Percentiles rank a stretch among this genome's conserved stretches.
Conservation (phyloP, 2,888 invertebrate genomes). For the Achlya flavicornis region DNA sequence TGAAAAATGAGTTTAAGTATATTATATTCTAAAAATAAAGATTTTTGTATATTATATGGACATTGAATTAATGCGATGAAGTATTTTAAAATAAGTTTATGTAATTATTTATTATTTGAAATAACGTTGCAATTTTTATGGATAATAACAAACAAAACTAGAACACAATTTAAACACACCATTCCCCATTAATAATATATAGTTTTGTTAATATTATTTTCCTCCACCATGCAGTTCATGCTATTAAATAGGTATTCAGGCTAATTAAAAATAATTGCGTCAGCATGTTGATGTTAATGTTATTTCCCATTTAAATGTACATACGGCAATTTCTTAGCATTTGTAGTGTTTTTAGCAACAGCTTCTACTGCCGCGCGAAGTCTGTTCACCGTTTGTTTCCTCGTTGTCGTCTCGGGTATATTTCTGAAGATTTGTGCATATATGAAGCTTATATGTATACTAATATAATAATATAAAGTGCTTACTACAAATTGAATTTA, state of each 20-base stretch:
- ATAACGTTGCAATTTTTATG: not conserved
- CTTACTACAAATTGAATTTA: not conserved
- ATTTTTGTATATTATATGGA: too few relatives aligned
- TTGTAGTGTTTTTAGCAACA: slow-evolving; percentile 57
- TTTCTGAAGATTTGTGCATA: slow-evolving; percentile 67
- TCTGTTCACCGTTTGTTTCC: slow-evolving; percentile 55
- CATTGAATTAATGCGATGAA: too few relatives aligned
- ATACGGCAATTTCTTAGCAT: slow-evolving; percentile 67
- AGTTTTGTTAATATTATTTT: not conserved
- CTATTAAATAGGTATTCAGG: slow-evolving; percentile 15
- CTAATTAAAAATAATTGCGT: slow-evolving; percentile 22
- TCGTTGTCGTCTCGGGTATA: slow-evolving; percentile 61
- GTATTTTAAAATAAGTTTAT: too few relatives aligned
- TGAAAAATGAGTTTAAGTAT: too few relatives aligned
- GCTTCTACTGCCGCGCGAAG: slow-evolving; percentile 51
- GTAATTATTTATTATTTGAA: too few relatives aligned
- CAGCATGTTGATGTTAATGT: slow-evolving; percentile 40
- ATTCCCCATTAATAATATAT: not conserved
- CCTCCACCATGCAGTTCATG: slow-evolving; percentile 19
- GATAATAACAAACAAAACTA: not conserved
- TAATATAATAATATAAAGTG: not conserved
- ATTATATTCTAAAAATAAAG: too few relatives aligned
- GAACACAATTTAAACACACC: not conserved
- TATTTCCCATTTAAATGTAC: slow-evolving; percentile 50
- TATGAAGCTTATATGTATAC: slow-evolving; percentile 28